Conservation (phyloP, 2,888 invertebrate species). For the Cerastoderma edule region DNA sequence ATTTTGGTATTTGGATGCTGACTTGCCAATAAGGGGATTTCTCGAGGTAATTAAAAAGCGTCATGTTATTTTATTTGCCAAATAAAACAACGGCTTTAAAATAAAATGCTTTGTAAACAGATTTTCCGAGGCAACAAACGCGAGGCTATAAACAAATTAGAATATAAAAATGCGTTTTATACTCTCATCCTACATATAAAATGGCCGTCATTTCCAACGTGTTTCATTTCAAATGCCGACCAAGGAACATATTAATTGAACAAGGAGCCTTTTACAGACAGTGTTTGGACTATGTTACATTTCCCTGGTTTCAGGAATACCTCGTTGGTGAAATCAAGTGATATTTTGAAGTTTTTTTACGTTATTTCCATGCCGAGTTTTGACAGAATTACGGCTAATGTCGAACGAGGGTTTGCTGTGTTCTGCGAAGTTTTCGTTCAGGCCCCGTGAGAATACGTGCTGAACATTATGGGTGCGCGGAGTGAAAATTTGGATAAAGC, state of each 20-base stretch:
- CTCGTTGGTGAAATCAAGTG: slow-evolving; percentile 4
- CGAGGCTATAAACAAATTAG: slow-evolving; percentile 40
- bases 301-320: slow-evolving; percentile 27
- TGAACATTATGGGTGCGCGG: background rate
- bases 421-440: background rate
- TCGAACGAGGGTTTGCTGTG: background rate
- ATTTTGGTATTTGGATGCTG: slow-evolving; percentile 53
- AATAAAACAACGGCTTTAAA: slow-evolving; percentile 66
- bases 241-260: slow-evolving; percentile 19
- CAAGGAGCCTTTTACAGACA: slow-evolving; percentile 29
- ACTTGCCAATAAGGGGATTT: slow-evolving; percentile 55
- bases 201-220: slow-evolving; percentile 44
- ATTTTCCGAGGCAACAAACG: slow-evolving; percentile 51
- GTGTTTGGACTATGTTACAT: background rate
- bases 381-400: slow-evolving; percentile 42
- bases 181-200: slow-evolving; percentile 52
- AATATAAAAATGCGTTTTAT: slow-evolving; percentile 58
- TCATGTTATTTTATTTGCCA: slow-evolving; percentile 62
- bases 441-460: background rate
- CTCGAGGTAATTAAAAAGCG: slow-evolving; percentile 59
- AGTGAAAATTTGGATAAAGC: too few species aligned
- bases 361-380: background rate
- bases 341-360: slow-evolving; percentile 9
- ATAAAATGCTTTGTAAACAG: slow-evolving; percentile 56
- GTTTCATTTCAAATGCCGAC: slow-evolving; percentile 55